Percentiles rank a stretch among this genome's conserved stretches.
These are phyloP conservation scores for Nautilus pompilius DNA, from an alignment of 1,140 invertebrate species.

Conservation along the genomic window DNA sequence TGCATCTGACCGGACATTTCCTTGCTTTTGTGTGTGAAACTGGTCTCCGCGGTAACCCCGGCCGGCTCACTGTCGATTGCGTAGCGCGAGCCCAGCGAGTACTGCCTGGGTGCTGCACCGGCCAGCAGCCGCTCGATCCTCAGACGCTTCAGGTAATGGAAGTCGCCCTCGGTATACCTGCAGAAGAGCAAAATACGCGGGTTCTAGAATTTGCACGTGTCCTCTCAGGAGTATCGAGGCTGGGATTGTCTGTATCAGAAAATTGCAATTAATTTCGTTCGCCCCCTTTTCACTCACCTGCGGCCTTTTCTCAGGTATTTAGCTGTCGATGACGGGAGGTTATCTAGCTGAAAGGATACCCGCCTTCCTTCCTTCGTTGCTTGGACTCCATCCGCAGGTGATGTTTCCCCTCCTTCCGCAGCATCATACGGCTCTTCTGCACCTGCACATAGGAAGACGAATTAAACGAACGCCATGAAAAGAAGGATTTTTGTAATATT, in stretches of 20 bases:
- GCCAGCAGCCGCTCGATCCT: slow-evolving; percentile 20
- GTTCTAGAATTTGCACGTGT: no score
- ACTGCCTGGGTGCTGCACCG: slow-evolving; percentile 30
- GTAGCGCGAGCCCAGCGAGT: slow-evolving; percentile 23
- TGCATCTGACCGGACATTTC: neutral
- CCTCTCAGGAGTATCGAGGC: no score
- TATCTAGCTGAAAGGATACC: slow-evolving; percentile 47
- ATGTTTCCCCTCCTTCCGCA: neutral
- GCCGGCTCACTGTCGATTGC: neutral
- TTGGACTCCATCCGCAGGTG: neutral
- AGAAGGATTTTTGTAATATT: no score
- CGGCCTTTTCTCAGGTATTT: slow-evolving; percentile 28
- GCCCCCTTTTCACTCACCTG: slow-evolving; percentile 32
- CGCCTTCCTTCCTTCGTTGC: slow-evolving; percentile 28
- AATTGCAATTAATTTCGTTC: neutral
- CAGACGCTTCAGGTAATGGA: slow-evolving; percentile 42
- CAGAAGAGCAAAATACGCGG: slow-evolving; percentile 1
- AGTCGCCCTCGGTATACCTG: slow-evolving; percentile 48
- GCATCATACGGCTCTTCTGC: neutral
- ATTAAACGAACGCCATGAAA: neutral
- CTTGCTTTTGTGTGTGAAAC: neutral
- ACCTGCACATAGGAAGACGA: neutral
- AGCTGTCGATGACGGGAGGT: slow-evolving; percentile 16
- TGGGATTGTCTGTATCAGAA: no score
- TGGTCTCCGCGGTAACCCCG: neutral